Conservation (phyloP, 2,888 invertebrate genomes). For the Clivina fossor region DNA sequence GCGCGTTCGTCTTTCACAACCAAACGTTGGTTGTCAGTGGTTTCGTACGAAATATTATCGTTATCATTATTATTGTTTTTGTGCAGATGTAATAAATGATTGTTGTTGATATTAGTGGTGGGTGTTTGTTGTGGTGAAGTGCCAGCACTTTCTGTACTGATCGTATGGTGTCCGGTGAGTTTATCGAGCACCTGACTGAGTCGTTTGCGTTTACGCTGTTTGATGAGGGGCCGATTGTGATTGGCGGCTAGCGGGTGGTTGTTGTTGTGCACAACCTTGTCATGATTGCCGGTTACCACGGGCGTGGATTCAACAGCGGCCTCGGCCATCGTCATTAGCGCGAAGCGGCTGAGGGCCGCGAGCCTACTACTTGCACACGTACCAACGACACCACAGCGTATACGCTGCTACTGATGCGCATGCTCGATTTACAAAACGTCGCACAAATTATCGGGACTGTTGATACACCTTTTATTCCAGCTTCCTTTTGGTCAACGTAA, state of each 20-base stretch:
- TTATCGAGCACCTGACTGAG: slow-evolving; percentile 80
- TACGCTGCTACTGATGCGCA: slow-evolving; percentile 41
- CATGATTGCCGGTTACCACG: slow-evolving; percentile 46
- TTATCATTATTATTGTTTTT: slow-evolving; percentile 52
- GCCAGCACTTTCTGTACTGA: not conserved
- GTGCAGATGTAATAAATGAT: slow-evolving; percentile 53
- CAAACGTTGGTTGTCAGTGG: slow-evolving; percentile 31
- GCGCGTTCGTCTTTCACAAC: slow-evolving; percentile 35
- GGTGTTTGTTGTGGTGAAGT: slow-evolving; percentile 39
- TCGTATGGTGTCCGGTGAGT: slow-evolving; percentile 56
- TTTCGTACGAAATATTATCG: slow-evolving; percentile 41
- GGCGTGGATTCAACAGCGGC: slow-evolving; percentile 59
- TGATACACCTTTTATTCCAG: no score
- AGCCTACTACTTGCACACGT: slow-evolving; percentile 52
- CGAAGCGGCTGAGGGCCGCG: slow-evolving; percentile 60
- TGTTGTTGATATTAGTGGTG: slow-evolving; percentile 50
- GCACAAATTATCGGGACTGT: no score
- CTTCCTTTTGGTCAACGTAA: no score
- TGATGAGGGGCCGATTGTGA: slow-evolving; percentile 63
- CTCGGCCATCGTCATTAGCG: slow-evolving; percentile 75
- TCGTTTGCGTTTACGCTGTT: slow-evolving; percentile 75
- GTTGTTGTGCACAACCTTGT: slow-evolving; percentile 55
- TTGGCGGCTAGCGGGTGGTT: slow-evolving; percentile 65
- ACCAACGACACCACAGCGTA: no score
- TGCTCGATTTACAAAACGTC: slow-evolving; percentile 41